A percentile compares a stretch with the other conserved stretches of the same genome.
Conservation (phyloP, 2,888 invertebrate species). For the Ornithoptera priamus region DNA sequence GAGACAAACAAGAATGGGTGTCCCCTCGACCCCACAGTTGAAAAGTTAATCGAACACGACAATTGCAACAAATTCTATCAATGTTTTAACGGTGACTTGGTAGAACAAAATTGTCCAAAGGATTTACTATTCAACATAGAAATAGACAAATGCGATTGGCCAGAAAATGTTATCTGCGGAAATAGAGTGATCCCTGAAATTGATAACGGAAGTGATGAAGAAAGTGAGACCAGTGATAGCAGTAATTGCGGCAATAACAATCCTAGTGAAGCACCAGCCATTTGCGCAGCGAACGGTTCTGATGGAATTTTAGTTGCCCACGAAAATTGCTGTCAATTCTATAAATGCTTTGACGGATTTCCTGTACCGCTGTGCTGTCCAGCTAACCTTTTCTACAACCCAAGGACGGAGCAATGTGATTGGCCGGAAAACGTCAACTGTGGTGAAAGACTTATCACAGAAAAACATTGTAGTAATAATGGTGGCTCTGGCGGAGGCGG, state of each 20-base stretch:
- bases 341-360: conserved; percentile 42
- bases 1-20: conserved; percentile 40
- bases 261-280: conserved; percentile 40
- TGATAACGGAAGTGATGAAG: conserved; percentile 4
- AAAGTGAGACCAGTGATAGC: conserved; percentile 23
- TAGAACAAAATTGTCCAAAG: conserved; percentile 37
- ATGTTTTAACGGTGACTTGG: conserved; percentile 42
- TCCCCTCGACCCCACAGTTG: conserved; percentile 36
- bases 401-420: conserved; percentile 43
- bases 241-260: conserved; percentile 32
- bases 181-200: conserved; percentile 31
- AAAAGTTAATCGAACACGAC: conserved; percentile 42
- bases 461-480: conserved; percentile 14
- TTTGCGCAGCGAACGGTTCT: conserved; percentile 42
- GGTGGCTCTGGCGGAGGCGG: not conserved
- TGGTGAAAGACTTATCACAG: conserved; percentile 37
- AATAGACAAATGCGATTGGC: conserved; percentile 40
- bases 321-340: conserved; percentile 47
- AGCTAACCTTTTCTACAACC: conserved; percentile 42
- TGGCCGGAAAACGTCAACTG: conserved; percentile 50
- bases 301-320: conserved; percentile 46
- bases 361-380: conserved; percentile 43
- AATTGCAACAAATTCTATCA: conserved; percentile 46
- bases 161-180: conserved; percentile 39
- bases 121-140: conserved; percentile 36